Evolutionary conservation across 2,113 vertebrate species (phyloP).

Genomic region (Coracopsis vasa): DNA sequence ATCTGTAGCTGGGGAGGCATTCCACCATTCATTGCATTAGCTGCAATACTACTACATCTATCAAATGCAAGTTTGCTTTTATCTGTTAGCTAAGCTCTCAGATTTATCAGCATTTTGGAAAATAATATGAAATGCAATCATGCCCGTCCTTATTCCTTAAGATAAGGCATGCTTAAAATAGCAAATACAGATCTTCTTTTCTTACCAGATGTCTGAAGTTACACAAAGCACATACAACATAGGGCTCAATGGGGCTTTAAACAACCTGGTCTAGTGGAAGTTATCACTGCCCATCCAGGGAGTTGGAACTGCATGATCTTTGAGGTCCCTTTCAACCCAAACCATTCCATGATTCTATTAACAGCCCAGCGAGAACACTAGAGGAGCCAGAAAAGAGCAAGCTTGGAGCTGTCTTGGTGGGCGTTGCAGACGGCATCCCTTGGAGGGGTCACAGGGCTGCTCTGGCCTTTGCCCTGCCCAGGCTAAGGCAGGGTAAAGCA

Average conservation of each 20-base stretch:
- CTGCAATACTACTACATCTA: background rate
- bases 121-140: background rate
- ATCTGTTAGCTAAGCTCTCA: background rate
- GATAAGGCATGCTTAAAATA: background rate
- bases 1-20: background rate
- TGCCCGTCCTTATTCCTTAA: background rate
- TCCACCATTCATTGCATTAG: background rate
- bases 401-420: background rate
- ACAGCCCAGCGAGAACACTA: background rate
- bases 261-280: background rate
- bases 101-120: background rate
- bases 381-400: background rate
- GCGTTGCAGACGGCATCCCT: background rate
- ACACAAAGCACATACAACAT: accelerated
- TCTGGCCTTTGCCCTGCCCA: background rate
- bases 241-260: background rate
- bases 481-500: background rate
- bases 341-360: background rate
- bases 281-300: background rate
- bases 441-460: background rate
- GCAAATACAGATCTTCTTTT: background rate
- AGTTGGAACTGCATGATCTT: background rate
- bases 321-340: background rate
- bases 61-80: background rate
- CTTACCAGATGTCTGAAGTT: accelerated